Evolutionary conservation across 2,797 vertebrate species (phyloP).

Genomic region (Sus cebifrons): DNA sequence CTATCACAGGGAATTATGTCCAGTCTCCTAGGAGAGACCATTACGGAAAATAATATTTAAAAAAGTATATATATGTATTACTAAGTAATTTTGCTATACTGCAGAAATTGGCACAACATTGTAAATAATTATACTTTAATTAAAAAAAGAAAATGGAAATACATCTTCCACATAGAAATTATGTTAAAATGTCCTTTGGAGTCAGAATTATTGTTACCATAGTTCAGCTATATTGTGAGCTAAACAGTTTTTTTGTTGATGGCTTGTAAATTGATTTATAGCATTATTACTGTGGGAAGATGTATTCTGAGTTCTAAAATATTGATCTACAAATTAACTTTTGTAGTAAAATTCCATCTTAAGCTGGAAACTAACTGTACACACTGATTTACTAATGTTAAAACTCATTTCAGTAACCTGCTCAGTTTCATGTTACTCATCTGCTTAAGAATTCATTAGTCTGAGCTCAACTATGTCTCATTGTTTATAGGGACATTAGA

Average conservation of each 20-base stretch:
- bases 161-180: background rate
- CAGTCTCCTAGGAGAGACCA: too few species aligned
- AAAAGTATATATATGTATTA: too few species aligned
- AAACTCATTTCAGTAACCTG: background rate
- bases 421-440: constrained; percentile 48
- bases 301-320: constrained; percentile 6
- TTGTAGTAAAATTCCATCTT: constrained; percentile 26
- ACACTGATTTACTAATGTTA: constrained; percentile 1
- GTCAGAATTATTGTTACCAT: background rate
- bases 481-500: constrained; percentile 47
- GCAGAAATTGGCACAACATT: too few species aligned
- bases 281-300: background rate
- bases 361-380: constrained; percentile 6
- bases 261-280: constrained; percentile 9
- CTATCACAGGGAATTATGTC: too few species aligned
- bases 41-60: too few species aligned
- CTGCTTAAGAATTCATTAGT: constrained; percentile 54
- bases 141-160: constrained; percentile 28
- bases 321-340: constrained; percentile 34
- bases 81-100: too few species aligned
- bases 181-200: constrained; percentile 5
- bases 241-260: background rate
- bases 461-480: background rate
- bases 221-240: background rate
- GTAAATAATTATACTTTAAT: too few species aligned